Base-by-base conservation (phyloP, 2,113 vertebrate genomes). In the Pelecanus crispus region DNA sequence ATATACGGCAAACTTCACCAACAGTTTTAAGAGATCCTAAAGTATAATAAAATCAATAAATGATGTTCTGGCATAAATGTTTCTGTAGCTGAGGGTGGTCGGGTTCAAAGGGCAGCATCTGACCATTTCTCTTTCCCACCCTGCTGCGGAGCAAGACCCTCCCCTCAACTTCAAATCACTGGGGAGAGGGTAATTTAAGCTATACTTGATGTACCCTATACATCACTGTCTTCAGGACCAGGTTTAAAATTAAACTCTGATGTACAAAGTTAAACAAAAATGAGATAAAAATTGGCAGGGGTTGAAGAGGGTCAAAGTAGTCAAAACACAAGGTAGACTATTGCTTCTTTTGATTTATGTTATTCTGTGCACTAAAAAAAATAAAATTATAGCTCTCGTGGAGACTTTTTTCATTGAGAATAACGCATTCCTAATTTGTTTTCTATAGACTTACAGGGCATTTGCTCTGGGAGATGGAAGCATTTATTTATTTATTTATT, bases 181-280 rank as follows among this genome's bases (percentile, higher is more conserved):
- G 96, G 99, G 98, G 99, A 99, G 98, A 97, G 98, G 98, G 98
- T 99, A 99, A 99, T 99, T 99, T 99, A 99, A 99, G 98, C 98
- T 98, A 96, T 98, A 97, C 98, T 98, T 99, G 99, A 99, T 99
- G 98, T 98, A 99, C 98, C 98, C 99, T 98, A 99, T 99, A 99
- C 98, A 99, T 99, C 99, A 99, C 99, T 99, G 99, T 99, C 99
- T 98, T 90, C 98, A 95, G 96, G 87, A 98, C 97, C 97, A 97
- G 98, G 98, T 98, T 99, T 99, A 99, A 99, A 99, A 99, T 99
- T 99, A 99, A 99, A 99, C 99, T 99, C 98, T 99, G 98, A 99
- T 99, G 99, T 99, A 99, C 98, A 99, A 99, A 99, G 98, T 99
- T 99, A 98, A 99, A 99, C 98, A 98, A 98, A 99, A 99, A 99